Evolutionary conservation across 2,797 vertebrate genomes (phyloP).

Genomic region (Oophaga sylvatica): DNA sequence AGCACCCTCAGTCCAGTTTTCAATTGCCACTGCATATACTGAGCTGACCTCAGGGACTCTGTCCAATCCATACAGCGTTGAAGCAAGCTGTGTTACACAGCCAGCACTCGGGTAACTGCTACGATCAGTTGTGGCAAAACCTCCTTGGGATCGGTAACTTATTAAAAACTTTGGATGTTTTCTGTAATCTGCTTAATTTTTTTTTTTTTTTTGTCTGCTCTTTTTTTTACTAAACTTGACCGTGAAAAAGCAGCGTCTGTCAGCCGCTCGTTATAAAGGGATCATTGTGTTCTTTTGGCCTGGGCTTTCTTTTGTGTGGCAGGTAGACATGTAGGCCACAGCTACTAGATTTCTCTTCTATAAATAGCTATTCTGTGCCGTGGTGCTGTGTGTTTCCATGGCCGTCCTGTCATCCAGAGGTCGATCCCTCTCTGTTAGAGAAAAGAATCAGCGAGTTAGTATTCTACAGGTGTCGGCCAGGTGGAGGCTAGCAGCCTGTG

Average conservation of each 20-base stretch:
- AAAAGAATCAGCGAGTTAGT: slow-evolving; percentile 37
- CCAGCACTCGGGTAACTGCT: too few species aligned
- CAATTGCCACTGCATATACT: too few species aligned
- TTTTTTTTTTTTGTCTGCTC: too few species aligned
- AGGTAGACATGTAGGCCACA: slow-evolving; percentile 47
- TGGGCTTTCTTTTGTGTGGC: slow-evolving; percentile 7
- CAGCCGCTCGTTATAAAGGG: background rate
- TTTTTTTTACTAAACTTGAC: background rate
- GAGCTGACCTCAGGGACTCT: too few species aligned
- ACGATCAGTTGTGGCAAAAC: background rate
- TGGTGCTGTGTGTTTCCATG: slow-evolving; percentile 49
- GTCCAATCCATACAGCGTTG: too few species aligned
- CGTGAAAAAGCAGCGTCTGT: background rate
- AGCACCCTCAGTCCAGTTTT: too few species aligned
- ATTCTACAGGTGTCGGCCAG: slow-evolving; percentile 47
- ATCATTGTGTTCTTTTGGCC: slow-evolving; percentile 30
- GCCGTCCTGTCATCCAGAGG: slow-evolving; percentile 41
- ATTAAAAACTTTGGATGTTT: background rate
- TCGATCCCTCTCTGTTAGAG: slow-evolving; percentile 2
- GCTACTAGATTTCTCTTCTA: slow-evolving; percentile 6
- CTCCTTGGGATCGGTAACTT: background rate
- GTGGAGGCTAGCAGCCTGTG: background rate
- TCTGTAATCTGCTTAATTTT: background rate
- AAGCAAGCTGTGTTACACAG: too few species aligned
- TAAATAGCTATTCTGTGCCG: slow-evolving; percentile 43